Conservation (phyloP, 2,113 vertebrate species). For the Lipotes vexillifer region DNA sequence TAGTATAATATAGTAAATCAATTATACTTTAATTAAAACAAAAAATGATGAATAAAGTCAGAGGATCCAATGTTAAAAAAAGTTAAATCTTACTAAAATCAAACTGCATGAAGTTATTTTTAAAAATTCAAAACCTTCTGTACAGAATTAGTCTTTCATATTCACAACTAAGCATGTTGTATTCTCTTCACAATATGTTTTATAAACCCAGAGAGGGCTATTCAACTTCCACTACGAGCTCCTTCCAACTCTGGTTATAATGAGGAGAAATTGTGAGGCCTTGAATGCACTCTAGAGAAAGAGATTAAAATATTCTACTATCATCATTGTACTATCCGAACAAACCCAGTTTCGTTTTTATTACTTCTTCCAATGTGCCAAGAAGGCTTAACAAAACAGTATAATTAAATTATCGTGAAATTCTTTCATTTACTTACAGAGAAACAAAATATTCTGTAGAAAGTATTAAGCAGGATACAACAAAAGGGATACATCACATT, state of each 20-base stretch:
- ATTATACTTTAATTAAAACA: background rate
- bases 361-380: constrained; percentile 29
- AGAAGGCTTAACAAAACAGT: background rate
- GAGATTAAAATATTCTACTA: constrained; percentile 23
- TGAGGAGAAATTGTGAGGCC: background rate
- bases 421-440: background rate
- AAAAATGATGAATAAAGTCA: background rate
- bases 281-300: constrained; percentile 24
- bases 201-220: background rate
- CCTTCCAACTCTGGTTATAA: background rate
- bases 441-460: constrained; percentile 25
- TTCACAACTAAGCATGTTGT: background rate
- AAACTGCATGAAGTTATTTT: background rate
- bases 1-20: background rate
- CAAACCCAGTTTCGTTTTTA: constrained; percentile 43
- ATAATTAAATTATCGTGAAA: background rate
- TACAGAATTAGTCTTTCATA: background rate
- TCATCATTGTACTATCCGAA: background rate
- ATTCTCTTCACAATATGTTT: background rate
- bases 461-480: constrained; percentile 25
- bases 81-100: background rate
- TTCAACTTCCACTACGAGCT: constrained; percentile 46
- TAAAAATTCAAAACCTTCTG: background rate
- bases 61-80: background rate
- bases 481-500: background rate